Percentiles rank a stretch among this genome's conserved stretches.
Conservation (phyloP, 2,113 vertebrate genomes). For the Cardinalis cardinalis region DNA sequence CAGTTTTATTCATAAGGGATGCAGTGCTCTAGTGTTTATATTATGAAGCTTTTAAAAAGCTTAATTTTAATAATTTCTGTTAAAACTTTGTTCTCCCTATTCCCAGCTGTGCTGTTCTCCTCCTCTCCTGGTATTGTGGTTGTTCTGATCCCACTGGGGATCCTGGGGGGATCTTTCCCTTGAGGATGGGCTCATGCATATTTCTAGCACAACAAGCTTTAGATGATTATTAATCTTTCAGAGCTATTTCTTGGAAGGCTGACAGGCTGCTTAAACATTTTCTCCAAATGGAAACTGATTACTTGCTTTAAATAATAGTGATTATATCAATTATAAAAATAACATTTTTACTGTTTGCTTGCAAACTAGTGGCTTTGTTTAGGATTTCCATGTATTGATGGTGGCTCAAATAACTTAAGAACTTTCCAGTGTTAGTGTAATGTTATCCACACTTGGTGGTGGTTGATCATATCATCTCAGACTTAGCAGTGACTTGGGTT, state of each 20-base stretch:
- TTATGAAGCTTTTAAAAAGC: background rate
- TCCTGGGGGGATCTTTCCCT: background rate
- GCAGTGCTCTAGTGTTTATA: background rate
- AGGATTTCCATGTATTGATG: background rate
- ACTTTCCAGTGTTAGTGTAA: background rate
- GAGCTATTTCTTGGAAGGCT: background rate
- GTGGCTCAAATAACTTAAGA: background rate
- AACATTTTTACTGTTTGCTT: background rate
- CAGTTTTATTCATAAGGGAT: background rate
- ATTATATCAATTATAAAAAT: background rate
- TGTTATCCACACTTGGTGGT: background rate
- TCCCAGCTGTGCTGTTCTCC: slow-evolving; percentile 1
- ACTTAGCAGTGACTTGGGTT: background rate
- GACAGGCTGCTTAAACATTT: background rate
- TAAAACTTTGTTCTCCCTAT: background rate
- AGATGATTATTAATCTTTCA: background rate
- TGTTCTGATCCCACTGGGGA: background rate
- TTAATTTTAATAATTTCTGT: slow-evolving; percentile 5
- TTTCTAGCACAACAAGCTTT: background rate
- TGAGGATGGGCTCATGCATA: background rate
- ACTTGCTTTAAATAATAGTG: background rate
- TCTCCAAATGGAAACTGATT: background rate
- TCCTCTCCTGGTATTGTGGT: background rate
- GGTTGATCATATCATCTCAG: background rate
- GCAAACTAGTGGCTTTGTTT: background rate